Conservation (phyloP, 2,113 vertebrate genomes). For the Campylomormyrus tamandua region DNA sequence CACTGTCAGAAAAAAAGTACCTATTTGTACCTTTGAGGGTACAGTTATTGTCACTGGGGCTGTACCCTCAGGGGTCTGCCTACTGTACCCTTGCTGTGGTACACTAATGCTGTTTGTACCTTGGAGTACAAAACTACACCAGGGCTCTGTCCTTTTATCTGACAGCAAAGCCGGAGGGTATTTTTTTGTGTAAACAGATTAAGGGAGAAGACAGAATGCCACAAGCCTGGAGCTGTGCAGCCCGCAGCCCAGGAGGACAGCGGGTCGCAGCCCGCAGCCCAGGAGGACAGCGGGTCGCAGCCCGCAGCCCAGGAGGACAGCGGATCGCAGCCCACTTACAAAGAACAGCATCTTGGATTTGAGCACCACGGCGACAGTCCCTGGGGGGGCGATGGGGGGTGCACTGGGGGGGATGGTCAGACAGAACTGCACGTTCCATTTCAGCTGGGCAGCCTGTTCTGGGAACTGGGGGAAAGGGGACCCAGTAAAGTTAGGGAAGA, state of each 20-base stretch:
- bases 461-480: conserved; percentile 70
- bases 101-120: background rate
- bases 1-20: background rate
- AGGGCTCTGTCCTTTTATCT: background rate
- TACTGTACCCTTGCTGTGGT: background rate
- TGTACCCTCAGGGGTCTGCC: background rate
- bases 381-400: conserved; percentile 92
- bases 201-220: background rate
- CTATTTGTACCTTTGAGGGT: background rate
- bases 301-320: conserved; percentile 40
- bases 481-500: background rate
- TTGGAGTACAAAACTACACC: background rate
- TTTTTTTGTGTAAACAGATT: background rate
- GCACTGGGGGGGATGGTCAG: conserved; percentile 97
- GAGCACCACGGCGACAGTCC: conserved; percentile 94
- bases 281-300: no score
- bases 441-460: conserved; percentile 88
- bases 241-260: no score
- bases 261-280: background rate
- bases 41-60: background rate
- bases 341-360: conserved; percentile 99
- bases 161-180: background rate
- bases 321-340: conserved; percentile 65
- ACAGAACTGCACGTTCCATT: conserved; percentile 99
- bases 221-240: no score